Conservation (phyloP, 2,797 vertebrate species). For the Glossophaga mutica region DNA sequence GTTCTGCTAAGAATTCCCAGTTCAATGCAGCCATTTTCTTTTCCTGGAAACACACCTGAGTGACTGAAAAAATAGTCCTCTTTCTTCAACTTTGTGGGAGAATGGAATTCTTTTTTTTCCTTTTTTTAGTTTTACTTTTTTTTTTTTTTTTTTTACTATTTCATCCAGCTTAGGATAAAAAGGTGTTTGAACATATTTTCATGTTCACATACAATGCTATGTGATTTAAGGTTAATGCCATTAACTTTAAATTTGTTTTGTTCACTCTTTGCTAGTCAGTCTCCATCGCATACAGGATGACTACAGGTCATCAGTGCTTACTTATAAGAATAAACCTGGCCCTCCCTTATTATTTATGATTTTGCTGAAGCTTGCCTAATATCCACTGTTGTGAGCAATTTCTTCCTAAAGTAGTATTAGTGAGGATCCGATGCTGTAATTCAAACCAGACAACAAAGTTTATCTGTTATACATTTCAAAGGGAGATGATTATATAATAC, state of each 20-base stretch:
- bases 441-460: neutral
- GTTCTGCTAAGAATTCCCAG: neutral
- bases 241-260: neutral
- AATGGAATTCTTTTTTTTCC: neutral
- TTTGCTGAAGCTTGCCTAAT: neutral
- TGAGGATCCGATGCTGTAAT: neutral
- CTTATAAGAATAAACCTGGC: neutral
- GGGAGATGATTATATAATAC: neutral
- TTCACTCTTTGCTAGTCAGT: constrained; percentile 29
- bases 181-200: neutral
- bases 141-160: neutral
- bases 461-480: neutral
- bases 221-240: neutral
- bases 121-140: neutral
- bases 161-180: neutral
- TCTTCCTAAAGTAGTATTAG: neutral
- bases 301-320: neutral
- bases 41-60: neutral
- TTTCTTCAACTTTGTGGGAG: neutral
- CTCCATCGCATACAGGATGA: neutral
- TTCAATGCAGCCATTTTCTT: neutral
- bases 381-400: neutral
- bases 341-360: neutral
- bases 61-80: neutral
- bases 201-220: constrained; percentile 4